Evolutionary conservation across 1,140 invertebrate genomes (phyloP), one percentile per base, ranked within the genome.

Genomic region (Drosophila tropicalis): DNA sequence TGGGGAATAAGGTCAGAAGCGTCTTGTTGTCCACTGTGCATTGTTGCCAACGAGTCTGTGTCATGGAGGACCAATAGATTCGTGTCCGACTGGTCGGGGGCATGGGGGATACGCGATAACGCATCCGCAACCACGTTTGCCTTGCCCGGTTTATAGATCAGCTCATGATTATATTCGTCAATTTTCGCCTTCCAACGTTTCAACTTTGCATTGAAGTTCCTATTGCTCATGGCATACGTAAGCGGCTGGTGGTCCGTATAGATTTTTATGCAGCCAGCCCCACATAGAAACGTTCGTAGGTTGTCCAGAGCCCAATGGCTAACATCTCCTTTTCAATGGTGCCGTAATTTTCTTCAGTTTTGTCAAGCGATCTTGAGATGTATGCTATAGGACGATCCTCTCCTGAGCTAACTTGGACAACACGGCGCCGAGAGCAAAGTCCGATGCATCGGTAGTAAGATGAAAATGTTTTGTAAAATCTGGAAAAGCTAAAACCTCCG

Each of bases 401-500:
- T 0, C n/a, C 15, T 12, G 29, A 25, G 3, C 41, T 39, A 2
- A 34, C 40, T 36, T 69, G 60, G n/a, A n/a, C 0, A 51, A 69
- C 2, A 22, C 19, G 25, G 25, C 25, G 25, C 25, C 25, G 25
- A 25, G 25, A 25, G 25, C 1, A 25, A 25, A 25, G 1, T 25
- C 25, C 2, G 4, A 25, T 25, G 25, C 25, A 25, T 3, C 25
- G 25, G 25, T 25, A 25, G 25, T 40, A 40, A 40, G 13, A 40
- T 34, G 9, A 6, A 34, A 34, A 1, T 32, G 39, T 44, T 63
- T 63, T 0, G 2, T 9, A 10, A 70, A 64, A 12, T 64, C 54
- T 1, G 55, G 40, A 3, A 70, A 63, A 1, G 13, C 67, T 3
- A 70, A n/a, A 0, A 64, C 61, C 2, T 70, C 61, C 0, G 55